Evolutionary conservation across 2,797 vertebrate genomes (phyloP).

Genomic region (Chaunax sp.): DNA sequence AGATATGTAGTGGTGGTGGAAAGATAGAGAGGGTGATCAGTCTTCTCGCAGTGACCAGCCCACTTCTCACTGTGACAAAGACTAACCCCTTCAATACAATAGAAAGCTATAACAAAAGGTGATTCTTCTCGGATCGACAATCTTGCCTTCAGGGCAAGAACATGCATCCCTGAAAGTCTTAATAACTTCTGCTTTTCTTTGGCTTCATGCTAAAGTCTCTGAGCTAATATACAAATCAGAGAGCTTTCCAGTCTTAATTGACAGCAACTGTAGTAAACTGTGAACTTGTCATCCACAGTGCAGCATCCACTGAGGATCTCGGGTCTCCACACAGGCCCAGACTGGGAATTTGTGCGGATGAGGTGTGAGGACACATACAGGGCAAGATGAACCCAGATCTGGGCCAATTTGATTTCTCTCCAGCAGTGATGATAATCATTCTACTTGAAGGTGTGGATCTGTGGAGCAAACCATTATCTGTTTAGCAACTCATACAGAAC

Average conservation of each 20-base stretch:
- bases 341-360: constrained; percentile 61
- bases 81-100: constrained; percentile 73
- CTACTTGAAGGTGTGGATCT: constrained; percentile 73
- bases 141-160: constrained; percentile 43
- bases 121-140: constrained; percentile 57
- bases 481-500: constrained; percentile 24
- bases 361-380: constrained; percentile 57
- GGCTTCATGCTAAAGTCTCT: constrained; percentile 26
- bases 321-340: constrained; percentile 43
- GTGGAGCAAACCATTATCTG: constrained; percentile 64
- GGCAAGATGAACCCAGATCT: constrained; percentile 39
- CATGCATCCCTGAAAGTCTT: constrained; percentile 43
- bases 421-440: constrained; percentile 75
- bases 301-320: constrained; percentile 20
- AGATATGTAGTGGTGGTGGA: constrained; percentile 76
- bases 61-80: constrained; percentile 72
- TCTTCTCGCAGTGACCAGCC: constrained; percentile 77
- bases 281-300: constrained; percentile 15
- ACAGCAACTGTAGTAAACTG: constrained; percentile 54
- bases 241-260: constrained; percentile 63
- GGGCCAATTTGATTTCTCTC: constrained; percentile 67
- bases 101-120: constrained; percentile 65
- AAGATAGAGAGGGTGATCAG: constrained; percentile 79
- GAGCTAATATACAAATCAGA: constrained; percentile 59
- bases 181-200: constrained; percentile 50